Percentiles rank a stretch among this genome's conserved stretches.
These are phyloP conservation scores for Amazonetta brasiliensis DNA, from an alignment of 2,797 vertebrate species.

Conservation along the genomic window DNA sequence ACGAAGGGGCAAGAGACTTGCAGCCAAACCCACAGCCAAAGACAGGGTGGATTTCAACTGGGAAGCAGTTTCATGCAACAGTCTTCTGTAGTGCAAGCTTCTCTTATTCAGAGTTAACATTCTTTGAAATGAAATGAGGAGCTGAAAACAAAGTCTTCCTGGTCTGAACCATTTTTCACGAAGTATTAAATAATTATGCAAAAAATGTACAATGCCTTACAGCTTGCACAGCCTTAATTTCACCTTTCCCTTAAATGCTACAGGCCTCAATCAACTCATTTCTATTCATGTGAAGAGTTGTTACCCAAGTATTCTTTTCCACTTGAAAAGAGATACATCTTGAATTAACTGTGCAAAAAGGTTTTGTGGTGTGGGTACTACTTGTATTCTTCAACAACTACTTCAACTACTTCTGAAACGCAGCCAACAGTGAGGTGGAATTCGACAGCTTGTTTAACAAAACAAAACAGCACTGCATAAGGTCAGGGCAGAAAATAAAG, in stretches of 20 bases:
- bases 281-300: not conserved
- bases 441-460: not conserved
- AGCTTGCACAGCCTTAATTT: not conserved
- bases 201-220: not conserved
- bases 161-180: not conserved
- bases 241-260: not conserved
- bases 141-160: not conserved
- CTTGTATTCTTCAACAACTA: not conserved
- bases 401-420: not conserved
- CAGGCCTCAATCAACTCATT: not conserved
- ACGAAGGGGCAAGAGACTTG: not conserved
- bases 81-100: not conserved
- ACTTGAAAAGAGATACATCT: not conserved
- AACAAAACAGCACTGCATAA: not conserved
- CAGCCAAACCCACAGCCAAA: not conserved
- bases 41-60: not conserved
- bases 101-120: not conserved
- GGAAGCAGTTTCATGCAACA: not conserved
- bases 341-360: not conserved
- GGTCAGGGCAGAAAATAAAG: not conserved
- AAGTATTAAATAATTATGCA: not conserved
- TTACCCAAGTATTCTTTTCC: not conserved
- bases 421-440: not conserved
- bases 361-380: not conserved
- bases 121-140: not conserved